A percentile compares a stretch with the other conserved stretches of the same genome.
Evolutionary conservation across 2,888 invertebrate genomes (phyloP).

Genomic region (Agrotis clavis): DNA sequence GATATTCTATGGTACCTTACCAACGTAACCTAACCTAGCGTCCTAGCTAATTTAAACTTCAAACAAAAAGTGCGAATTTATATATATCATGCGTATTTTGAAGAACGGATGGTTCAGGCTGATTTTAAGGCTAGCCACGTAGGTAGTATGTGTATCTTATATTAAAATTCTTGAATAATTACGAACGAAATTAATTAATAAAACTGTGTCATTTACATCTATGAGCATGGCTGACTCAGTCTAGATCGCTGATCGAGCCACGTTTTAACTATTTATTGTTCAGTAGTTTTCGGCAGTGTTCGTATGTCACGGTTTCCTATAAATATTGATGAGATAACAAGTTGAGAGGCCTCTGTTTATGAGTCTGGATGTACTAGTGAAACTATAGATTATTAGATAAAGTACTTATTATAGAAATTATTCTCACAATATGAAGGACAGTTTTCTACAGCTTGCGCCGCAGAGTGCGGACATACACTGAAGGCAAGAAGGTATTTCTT

Average conservation of each 20-base stretch:
- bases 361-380: slow-evolving; percentile 6
- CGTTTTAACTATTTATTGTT: slow-evolving; percentile 33
- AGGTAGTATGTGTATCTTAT: slow-evolving; percentile 17
- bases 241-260: slow-evolving; percentile 32
- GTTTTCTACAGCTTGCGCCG: slow-evolving; percentile 15
- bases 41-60: slow-evolving; percentile 36
- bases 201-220: slow-evolving; percentile 15
- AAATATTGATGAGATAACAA: slow-evolving; percentile 24
- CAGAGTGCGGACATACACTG: slow-evolving; percentile 9
- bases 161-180: slow-evolving; percentile 15
- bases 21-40: slow-evolving; percentile 58
- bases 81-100: slow-evolving; percentile 19
- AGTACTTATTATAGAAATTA: slow-evolving; percentile 9
- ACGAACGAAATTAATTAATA: slow-evolving; percentile 15
- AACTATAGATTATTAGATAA: slow-evolving; percentile 11
- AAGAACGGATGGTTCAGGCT: slow-evolving; percentile 24
- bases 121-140: slow-evolving; percentile 35
- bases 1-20: slow-evolving; percentile 36
- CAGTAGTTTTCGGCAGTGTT: slow-evolving; percentile 57
- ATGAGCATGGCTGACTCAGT: slow-evolving; percentile 40
- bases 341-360: slow-evolving; percentile 13
- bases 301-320: slow-evolving; percentile 27
- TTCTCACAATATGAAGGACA: neutral
- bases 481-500: slow-evolving; percentile 47
- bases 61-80: slow-evolving; percentile 19